Conservation (phyloP, 2,113 vertebrate genomes). For the Tragelaphus scriptus region DNA sequence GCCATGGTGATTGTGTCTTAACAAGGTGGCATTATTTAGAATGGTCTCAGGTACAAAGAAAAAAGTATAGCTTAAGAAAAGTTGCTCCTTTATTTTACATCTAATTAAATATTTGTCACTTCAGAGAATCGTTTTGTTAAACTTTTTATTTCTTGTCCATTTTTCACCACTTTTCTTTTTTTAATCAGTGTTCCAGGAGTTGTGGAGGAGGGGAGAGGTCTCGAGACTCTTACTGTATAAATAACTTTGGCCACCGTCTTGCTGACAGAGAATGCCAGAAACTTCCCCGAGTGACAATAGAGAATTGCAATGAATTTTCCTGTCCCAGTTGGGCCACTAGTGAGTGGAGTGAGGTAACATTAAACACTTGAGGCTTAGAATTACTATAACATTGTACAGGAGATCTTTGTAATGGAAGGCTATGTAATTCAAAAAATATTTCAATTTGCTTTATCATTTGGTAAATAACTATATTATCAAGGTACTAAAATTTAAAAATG, state of each 20-base stretch:
- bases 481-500: background rate
- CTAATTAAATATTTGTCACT: background rate
- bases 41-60: slow-evolving; percentile 91
- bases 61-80: background rate
- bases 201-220: slow-evolving; percentile 88
- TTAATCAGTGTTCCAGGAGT: slow-evolving; percentile 89
- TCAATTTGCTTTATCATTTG: background rate
- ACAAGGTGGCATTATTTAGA: slow-evolving; percentile 93
- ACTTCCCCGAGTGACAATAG: slow-evolving; percentile 78
- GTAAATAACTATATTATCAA: background rate
- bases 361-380: background rate
- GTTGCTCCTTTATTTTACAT: background rate
- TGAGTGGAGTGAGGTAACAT: slow-evolving; percentile 94
- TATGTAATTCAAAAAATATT: background rate
- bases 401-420: background rate
- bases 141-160: background rate
- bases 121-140: background rate
- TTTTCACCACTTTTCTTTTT: background rate
- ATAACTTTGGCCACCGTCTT: slow-evolving; percentile 89
- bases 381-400: background rate
- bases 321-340: slow-evolving; percentile 91
- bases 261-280: slow-evolving; percentile 87
- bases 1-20: slow-evolving; percentile 90
- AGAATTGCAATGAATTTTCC: slow-evolving; percentile 87
- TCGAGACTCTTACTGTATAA: slow-evolving; percentile 91